phyloP scores from a whole-genome alignment of 2,797 vertebrate species.

The Acridotheres tristis region DNA sequence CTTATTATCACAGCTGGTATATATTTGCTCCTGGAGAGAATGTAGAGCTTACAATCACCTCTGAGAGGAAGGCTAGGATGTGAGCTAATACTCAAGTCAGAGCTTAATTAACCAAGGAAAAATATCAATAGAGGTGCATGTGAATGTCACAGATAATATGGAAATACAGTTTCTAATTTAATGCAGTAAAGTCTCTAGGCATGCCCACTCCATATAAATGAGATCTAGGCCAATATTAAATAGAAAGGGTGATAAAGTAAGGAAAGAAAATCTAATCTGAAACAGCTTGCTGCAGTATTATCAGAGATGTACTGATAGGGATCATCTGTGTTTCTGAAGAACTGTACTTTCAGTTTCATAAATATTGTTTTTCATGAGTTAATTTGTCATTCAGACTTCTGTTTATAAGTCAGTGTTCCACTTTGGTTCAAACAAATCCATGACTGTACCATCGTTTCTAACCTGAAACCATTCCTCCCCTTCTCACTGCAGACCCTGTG shows the following conservation, averaged over 20 bases:
- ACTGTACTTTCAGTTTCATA: background rate
- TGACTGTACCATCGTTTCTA: background rate
- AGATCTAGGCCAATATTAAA: slow-evolving; percentile 61
- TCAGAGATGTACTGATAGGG: background rate
- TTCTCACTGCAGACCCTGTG: background rate
- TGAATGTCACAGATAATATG: slow-evolving; percentile 70
- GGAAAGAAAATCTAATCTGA: slow-evolving; percentile 10
- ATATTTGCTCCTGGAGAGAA: background rate
- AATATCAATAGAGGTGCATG: slow-evolving; percentile 66
- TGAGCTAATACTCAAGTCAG: slow-evolving; percentile 51
- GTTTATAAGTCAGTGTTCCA: background rate
- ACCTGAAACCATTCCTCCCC: background rate
- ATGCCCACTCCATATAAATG: slow-evolving; percentile 51
- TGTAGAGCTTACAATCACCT: slow-evolving; percentile 13
- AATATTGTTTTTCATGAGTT: background rate
- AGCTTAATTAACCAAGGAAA: slow-evolving; percentile 70
- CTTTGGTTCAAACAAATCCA: background rate
- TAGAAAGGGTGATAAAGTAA: slow-evolving; percentile 17
- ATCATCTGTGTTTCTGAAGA: background rate
- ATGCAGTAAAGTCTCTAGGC: slow-evolving; percentile 48
- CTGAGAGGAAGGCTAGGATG: slow-evolving; percentile 45
- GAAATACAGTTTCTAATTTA: slow-evolving; percentile 68
- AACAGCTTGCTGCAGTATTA: background rate
- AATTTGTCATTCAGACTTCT: background rate
- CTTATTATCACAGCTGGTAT: slow-evolving; percentile 11